Conservation (phyloP, 2,797 vertebrate species). For the Netta rufina region DNA sequence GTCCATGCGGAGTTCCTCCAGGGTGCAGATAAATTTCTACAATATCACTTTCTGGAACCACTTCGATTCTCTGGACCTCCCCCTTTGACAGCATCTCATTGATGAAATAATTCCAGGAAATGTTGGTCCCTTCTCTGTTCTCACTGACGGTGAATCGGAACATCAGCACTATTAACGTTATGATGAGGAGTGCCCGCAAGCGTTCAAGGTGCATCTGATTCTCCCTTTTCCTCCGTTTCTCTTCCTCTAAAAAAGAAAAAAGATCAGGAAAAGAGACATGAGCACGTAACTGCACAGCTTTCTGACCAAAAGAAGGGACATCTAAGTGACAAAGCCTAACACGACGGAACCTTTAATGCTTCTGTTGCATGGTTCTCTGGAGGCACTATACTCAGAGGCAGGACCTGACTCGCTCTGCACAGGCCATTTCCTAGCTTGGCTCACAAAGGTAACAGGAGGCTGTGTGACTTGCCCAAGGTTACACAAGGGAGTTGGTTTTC, state of each 20-base stretch:
- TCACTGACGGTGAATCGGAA: constrained; percentile 83
- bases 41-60: constrained; percentile 91
- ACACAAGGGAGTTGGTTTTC: background rate
- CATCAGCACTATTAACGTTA: constrained; percentile 72
- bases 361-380: background rate
- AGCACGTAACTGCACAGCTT: background rate
- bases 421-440: background rate
- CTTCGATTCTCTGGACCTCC: constrained; percentile 92
- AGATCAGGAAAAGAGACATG: background rate
- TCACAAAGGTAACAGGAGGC: background rate
- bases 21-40: constrained; percentile 93
- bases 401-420: background rate
- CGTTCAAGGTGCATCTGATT: constrained; percentile 92
- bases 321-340: background rate
- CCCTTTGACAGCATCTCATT: constrained; percentile 97
- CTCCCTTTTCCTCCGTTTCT: constrained; percentile 86
- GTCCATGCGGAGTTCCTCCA: constrained; percentile 91
- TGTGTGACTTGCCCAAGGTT: background rate
- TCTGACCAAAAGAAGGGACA: background rate
- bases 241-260: constrained; percentile 81
- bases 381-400: background rate
- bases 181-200: constrained; percentile 84
- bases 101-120: constrained; percentile 97
- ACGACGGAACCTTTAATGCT: accelerated
- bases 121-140: constrained; percentile 82